Percentiles rank a stretch among this genome's conserved stretches.
phyloP scores from a whole-genome alignment of 1,140 invertebrate species.

The Aphelinus certus region DNA sequence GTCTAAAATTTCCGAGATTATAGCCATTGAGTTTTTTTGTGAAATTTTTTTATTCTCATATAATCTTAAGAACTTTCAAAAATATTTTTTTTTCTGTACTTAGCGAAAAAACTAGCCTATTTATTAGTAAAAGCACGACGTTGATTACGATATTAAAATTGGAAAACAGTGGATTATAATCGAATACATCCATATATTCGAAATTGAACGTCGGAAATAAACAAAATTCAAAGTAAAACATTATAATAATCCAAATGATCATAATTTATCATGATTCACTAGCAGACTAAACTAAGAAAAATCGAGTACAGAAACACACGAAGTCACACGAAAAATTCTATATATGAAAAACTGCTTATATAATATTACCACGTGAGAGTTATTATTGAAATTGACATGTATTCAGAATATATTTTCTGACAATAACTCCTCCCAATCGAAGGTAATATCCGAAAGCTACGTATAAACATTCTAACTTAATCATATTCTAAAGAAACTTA shows the following conservation, averaged over 20 bases:
- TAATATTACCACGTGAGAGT: constrained; percentile 1
- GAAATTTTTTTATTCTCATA: constrained; percentile 2
- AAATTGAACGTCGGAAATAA: constrained; percentile 40
- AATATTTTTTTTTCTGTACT: not conserved
- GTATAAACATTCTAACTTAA: too few relatives aligned
- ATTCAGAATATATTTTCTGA: too few relatives aligned
- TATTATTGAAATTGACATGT: not conserved
- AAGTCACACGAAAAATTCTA: constrained; percentile 28
- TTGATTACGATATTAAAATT: constrained; percentile 37
- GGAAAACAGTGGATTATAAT: constrained; percentile 54
- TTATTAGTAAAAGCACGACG: not conserved
- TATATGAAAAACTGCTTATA: not conserved
- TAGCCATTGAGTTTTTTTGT: not conserved
- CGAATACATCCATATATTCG: constrained; percentile 46
- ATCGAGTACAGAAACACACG: constrained; percentile 35
- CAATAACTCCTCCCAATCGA: too few relatives aligned
- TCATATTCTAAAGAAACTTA: too few relatives aligned
- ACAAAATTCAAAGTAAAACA: constrained; percentile 41
- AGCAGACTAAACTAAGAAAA: constrained; percentile 29
- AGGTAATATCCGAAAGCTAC: too few relatives aligned
- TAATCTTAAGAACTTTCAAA: too few relatives aligned
- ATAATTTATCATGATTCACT: constrained; percentile 28
- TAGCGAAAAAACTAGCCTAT: constrained; percentile 8
- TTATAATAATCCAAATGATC: constrained; percentile 21
- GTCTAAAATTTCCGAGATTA: not conserved